A percentile compares a stretch with the other conserved stretches of the same genome.
These are phyloP conservation scores for Oenanthe melanoleuca DNA, from an alignment of 2,113 vertebrate genomes.

Conservation along the genomic window DNA sequence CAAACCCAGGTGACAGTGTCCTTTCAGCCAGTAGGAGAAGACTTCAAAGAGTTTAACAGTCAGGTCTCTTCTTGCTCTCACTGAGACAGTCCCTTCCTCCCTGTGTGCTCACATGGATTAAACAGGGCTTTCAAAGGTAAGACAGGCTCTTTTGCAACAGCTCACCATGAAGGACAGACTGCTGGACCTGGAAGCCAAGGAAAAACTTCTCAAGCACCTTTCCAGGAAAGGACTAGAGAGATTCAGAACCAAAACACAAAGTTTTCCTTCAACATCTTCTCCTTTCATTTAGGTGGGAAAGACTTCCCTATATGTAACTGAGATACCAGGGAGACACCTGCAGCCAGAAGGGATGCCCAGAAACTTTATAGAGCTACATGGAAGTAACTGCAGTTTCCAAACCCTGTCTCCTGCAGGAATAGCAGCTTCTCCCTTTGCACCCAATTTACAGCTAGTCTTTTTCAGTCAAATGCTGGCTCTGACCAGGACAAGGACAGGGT, in stretches of 20 bases:
- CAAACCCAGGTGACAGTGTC: neutral
- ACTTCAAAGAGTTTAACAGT: neutral
- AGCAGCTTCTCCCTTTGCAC: conserved; percentile 60
- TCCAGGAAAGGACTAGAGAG: neutral
- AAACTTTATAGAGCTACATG: neutral
- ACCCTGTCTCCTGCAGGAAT: conserved; percentile 17
- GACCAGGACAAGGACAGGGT: conserved; percentile 7
- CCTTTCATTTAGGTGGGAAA: neutral
- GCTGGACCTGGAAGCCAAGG: neutral
- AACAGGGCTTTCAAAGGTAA: neutral
- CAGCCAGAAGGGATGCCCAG: conserved; percentile 29
- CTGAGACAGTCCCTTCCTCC: neutral
- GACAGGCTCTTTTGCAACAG: neutral
- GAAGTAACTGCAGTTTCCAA: conserved; percentile 26
- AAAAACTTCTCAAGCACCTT: neutral
- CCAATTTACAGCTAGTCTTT: neutral
- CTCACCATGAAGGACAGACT: neutral
- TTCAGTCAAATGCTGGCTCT: conserved; percentile 1
- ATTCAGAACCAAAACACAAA: neutral
- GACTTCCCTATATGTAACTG: neutral
- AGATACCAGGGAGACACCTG: conserved; percentile 40
- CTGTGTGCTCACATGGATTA: neutral
- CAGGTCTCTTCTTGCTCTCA: neutral
- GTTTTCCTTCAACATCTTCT: conserved; percentile 4
- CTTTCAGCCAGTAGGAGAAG: neutral